These are phyloP conservation scores for Melanerpes aurifrons DNA, from an alignment of 2,113 vertebrate species.

Conservation along the genomic window DNA sequence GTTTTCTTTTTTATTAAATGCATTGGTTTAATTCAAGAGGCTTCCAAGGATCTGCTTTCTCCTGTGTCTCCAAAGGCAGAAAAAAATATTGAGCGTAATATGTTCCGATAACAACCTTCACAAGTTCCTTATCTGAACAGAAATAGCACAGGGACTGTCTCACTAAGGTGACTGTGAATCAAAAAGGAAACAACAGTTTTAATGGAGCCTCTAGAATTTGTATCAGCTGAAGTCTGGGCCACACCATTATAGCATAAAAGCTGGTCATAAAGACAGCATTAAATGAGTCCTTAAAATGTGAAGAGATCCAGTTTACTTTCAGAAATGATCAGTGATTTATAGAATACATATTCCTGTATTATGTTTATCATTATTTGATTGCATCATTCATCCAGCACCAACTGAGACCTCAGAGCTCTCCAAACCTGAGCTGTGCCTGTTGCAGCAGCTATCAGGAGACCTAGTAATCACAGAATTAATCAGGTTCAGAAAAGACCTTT, in stretches of 20 bases:
- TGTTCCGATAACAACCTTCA: background rate
- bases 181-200: slow-evolving; percentile 19
- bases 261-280: background rate
- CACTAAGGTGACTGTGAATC: background rate
- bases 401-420: background rate
- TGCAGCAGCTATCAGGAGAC: background rate
- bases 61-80: background rate
- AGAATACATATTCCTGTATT: slow-evolving; percentile 9
- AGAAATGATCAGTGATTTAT: background rate
- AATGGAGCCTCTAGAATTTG: slow-evolving; percentile 14
- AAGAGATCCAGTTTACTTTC: background rate
- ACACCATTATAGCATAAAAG: background rate
- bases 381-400: background rate
- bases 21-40: background rate
- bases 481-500: too few species aligned
- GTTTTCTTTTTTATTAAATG: background rate
- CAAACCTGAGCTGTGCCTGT: background rate
- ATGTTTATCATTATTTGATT: slow-evolving; percentile 13
- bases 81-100: background rate
- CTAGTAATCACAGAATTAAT: too few species aligned
- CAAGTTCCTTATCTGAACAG: background rate
- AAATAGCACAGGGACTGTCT: slow-evolving; percentile 19
- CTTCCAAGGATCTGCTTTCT: background rate
- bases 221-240: background rate
- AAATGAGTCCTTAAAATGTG: background rate